phyloP scores from a whole-genome alignment of 2,888 invertebrate genomes.

The Stenodera caucasica region DNA sequence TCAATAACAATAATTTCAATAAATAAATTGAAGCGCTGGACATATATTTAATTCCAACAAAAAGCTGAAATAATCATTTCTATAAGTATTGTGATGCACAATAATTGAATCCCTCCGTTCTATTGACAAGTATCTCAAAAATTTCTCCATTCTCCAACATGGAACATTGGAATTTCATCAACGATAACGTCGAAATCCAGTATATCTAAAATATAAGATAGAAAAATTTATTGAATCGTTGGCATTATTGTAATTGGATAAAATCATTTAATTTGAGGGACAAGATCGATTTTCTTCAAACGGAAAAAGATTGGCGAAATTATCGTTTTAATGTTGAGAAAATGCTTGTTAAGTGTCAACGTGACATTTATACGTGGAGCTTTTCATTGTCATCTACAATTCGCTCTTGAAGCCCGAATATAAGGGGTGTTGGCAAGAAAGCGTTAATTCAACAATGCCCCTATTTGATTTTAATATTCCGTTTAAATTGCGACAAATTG shows the following conservation, averaged over 20 bases:
- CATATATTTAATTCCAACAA: neutral
- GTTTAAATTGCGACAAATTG: neutral
- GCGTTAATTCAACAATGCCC: conserved; percentile 2
- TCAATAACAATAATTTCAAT: no score
- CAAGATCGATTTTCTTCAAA: neutral
- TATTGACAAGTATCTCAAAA: conserved; percentile 5
- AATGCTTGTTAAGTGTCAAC: neutral
- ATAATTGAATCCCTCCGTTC: conserved; percentile 1
- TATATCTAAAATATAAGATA: neutral
- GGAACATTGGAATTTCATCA: conserved; percentile 7
- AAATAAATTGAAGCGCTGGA: no score
- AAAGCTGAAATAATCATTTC: neutral
- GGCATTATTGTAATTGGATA: conserved; percentile 6
- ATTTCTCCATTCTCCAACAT: conserved; percentile 6
- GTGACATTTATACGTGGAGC: neutral
- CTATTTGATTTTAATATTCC: neutral
- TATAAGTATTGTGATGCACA: neutral
- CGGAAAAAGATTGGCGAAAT: neutral
- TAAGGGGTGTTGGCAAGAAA: neutral
- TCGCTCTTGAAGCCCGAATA: neutral
- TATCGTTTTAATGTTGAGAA: neutral
- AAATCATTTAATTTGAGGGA: neutral
- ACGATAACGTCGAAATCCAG: neutral
- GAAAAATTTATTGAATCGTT: neutral
- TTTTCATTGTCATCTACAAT: conserved; percentile 1